Evolutionary conservation across 2,888 invertebrate genomes (phyloP), one percentile per base, ranked within the genome.

Genomic region (Theretra japonica): DNA sequence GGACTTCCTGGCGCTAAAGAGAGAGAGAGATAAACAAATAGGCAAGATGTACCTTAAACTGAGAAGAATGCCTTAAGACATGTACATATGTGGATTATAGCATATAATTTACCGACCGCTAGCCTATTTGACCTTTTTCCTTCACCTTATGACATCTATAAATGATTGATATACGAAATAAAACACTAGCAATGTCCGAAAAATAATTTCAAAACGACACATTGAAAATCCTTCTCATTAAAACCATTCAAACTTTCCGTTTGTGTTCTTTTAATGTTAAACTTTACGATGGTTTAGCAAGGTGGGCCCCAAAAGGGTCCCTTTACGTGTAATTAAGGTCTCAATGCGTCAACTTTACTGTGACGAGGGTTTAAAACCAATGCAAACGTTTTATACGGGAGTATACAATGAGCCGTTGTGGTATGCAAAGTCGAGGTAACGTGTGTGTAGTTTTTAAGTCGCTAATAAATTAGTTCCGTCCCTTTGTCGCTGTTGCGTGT

Each of bases 311-410:
- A 74, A 86, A 89, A 88, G 86, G 86, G 86, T 68, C 79, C 85
- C 86, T 85, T 80, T 81, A 83, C 84, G 84, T 86, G 86, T 91
- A 91, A 91, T 91, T 91, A 90, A 88, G 86, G 85, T 81, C 83
- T 82, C 82, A 81, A 83, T 85, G 88, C 87, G 86, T 88, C 88
- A 90, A 90, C 87, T 89, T 89, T 85, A 75, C 83, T 86, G 82
- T 89, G 89, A 90, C 86, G 86, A 90, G 89, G 89, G 88, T 88
- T 88, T 83, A 83, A 86, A 87, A 85, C 85, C 83, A 84, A 84
- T 80, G 83, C 78, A 80, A 83, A 84, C 84, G 75, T 73, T 79
- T 74, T 77, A 77, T 82, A 80, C 78, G 77, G 80, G 82, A 79
- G 75, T 76, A 81, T 74, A 78, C 79, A 77, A 73, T 56, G 78